Conservation (phyloP, 2,888 invertebrate species). For the Euproctis similis region DNA sequence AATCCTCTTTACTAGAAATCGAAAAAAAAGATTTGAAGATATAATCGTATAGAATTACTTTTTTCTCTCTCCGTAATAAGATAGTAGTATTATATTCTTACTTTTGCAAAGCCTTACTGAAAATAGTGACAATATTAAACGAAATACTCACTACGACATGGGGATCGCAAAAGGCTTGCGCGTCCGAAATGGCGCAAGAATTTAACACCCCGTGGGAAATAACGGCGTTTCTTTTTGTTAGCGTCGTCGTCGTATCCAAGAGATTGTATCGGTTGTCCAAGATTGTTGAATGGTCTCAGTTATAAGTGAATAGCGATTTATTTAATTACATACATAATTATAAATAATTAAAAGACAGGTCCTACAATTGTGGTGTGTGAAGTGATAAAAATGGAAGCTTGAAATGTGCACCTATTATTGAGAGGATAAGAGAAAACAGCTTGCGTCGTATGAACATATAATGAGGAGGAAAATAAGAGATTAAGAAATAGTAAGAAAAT, state of each 20-base stretch:
- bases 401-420: no score
- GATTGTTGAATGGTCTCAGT: constrained; percentile 15
- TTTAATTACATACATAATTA: no score
- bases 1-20: no score
- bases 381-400: no score
- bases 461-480: no score
- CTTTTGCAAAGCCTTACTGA: constrained; percentile 4
- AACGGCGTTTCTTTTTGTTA: constrained; percentile 60
- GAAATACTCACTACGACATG: constrained; percentile 28
- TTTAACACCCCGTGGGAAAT: constrained; percentile 66
- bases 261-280: constrained; percentile 51
- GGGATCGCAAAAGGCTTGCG: constrained; percentile 28
- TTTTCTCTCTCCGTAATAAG: neutral
- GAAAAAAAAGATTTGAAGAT: no score
- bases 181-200: constrained; percentile 35
- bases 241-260: constrained; percentile 31
- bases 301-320: constrained; percentile 11
- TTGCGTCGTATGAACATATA: no score
- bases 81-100: neutral
- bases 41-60: no score
- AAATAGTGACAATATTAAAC: constrained; percentile 30
- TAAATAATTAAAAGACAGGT: no score
- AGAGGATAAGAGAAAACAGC: no score
- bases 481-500: no score
- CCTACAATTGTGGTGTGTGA: no score